These are phyloP conservation scores for Lysandra coridon DNA, from an alignment of 2,888 invertebrate genomes.

Conservation along the genomic window DNA sequence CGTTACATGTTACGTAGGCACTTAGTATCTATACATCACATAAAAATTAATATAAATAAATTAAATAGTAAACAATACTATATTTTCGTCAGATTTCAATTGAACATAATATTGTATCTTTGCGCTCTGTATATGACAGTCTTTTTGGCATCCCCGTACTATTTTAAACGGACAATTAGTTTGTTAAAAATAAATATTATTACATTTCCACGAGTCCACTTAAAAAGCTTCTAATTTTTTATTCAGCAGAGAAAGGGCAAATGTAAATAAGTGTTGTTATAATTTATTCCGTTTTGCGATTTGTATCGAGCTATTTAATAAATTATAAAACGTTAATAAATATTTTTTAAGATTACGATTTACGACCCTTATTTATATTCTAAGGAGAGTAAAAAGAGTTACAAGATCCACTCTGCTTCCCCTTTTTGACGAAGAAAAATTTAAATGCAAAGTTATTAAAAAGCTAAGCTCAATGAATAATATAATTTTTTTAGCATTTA, in stretches of 20 bases:
- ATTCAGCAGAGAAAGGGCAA: background rate
- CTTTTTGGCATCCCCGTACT: background rate
- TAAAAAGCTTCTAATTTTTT: background rate
- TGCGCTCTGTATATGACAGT: background rate
- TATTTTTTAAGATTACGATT: background rate
- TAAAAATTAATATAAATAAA: too few species aligned
- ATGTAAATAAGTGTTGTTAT: background rate
- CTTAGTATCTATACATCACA: background rate
- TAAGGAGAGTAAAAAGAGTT: background rate
- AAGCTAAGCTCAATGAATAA: background rate
- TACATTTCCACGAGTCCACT: background rate
- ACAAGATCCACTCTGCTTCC: background rate
- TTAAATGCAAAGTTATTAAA: slow-evolving; percentile 17
- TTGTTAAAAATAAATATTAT: background rate
- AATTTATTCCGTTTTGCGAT: background rate
- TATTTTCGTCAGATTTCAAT: background rate
- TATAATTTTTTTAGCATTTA: background rate
- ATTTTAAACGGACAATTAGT: background rate
- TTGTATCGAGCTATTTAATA: background rate
- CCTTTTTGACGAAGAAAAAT: background rate
- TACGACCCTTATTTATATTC: background rate
- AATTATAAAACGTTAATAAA: background rate
- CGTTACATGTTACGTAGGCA: background rate
- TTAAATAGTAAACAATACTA: background rate
- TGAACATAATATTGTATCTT: background rate